Conservation (phyloP, 2,888 invertebrate genomes). For the Himalopsyche kuldschensis region DNA sequence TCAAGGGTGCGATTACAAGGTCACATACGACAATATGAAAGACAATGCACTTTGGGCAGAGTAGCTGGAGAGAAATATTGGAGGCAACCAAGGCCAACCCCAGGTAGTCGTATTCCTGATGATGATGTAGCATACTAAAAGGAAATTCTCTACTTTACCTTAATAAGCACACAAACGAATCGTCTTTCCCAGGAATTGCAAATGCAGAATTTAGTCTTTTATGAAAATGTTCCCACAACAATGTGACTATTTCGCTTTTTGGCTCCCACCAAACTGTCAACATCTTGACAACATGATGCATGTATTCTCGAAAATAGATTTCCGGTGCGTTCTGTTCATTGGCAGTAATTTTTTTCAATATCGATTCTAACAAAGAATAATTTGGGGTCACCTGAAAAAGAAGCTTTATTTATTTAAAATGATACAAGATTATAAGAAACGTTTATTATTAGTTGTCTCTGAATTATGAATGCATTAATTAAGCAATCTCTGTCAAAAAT, state of each 20-base stretch:
- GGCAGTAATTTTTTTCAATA: constrained; percentile 52
- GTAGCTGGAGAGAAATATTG: too few relatives aligned
- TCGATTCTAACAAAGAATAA: constrained; percentile 51
- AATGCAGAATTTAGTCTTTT: constrained; percentile 60
- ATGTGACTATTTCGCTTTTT: constrained; percentile 53
- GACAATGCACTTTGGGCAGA: too few relatives aligned
- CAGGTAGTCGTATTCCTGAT: background rate
- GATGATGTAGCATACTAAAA: background rate
- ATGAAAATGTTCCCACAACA: constrained; percentile 63
- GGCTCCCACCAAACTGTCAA: constrained; percentile 51
- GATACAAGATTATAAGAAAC: background rate
- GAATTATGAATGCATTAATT: too few relatives aligned
- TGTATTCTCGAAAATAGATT: constrained; percentile 50
- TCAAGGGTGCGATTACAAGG: too few relatives aligned
- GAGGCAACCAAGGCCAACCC: too few relatives aligned
- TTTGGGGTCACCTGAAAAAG: constrained; percentile 45
- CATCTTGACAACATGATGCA: constrained; percentile 40
- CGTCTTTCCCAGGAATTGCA: constrained; percentile 51
- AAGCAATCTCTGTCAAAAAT: too few relatives aligned
- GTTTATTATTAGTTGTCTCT: background rate
- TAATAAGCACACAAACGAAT: constrained; percentile 49
- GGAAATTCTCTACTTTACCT: constrained; percentile 34
- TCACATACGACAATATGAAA: too few relatives aligned
- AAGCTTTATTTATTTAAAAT: background rate
- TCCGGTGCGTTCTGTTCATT: constrained; percentile 48